phyloP scores from a whole-genome alignment of 2,888 invertebrate species.

The Tinea semifulvella region DNA sequence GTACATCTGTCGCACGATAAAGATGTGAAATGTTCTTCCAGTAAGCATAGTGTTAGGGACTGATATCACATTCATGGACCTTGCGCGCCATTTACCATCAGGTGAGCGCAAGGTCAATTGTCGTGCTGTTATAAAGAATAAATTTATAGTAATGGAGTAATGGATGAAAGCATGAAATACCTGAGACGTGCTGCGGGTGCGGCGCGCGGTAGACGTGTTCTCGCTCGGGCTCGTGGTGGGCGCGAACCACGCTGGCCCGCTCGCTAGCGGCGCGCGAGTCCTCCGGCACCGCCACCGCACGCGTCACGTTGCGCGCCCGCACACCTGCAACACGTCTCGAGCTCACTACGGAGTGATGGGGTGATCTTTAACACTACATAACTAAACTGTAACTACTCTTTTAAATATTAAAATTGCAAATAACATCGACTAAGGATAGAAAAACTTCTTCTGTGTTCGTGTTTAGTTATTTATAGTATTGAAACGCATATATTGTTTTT shows the following conservation, averaged over 20 bases:
- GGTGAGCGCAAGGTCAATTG: background rate
- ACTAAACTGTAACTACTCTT: no score
- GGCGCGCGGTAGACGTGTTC: conserved; percentile 52
- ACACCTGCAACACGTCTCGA: conserved; percentile 38
- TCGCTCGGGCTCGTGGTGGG: conserved; percentile 57
- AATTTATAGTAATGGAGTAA: background rate
- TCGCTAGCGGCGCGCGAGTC: conserved; percentile 27
- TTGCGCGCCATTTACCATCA: no score
- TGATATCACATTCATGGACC: no score
- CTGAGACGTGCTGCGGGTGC: conserved; percentile 54
- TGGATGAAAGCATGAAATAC: conserved; percentile 27
- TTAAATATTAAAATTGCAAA: no score
- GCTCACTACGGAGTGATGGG: conserved; percentile 17
- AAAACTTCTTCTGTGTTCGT: no score
- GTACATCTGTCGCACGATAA: no score
- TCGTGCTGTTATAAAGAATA: background rate
- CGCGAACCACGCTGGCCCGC: conserved; percentile 59
- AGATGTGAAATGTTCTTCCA: no score
- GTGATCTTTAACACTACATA: no score
- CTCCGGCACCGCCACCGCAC: conserved; percentile 31
- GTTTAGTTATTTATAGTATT: no score
- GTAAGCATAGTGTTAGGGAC: no score
- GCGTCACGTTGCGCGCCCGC: conserved; percentile 24
- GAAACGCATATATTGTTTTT: no score
- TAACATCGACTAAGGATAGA: no score